These are phyloP conservation scores for Polietes domitor DNA, from an alignment of 2,888 invertebrate species.

Conservation along the genomic window DNA sequence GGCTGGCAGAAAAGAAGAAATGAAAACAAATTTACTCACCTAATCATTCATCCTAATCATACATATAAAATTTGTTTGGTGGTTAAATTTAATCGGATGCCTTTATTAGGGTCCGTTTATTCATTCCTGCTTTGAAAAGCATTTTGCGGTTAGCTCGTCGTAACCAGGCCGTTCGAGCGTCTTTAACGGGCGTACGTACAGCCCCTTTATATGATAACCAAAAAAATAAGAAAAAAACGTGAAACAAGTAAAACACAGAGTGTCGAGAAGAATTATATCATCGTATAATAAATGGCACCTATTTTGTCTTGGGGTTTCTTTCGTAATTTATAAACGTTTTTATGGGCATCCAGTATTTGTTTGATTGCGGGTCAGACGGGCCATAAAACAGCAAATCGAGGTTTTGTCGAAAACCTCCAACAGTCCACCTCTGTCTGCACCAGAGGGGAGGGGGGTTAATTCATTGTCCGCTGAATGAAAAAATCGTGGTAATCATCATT, in stretches of 20 bases:
- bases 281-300: conserved; percentile 51
- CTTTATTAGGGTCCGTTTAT: conserved; percentile 37
- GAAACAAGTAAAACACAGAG: conserved; percentile 16
- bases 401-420: neutral
- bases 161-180: neutral
- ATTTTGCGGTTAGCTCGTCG: conserved; percentile 4
- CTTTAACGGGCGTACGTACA: neutral
- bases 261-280: conserved; percentile 55
- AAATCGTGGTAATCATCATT: conserved; percentile 45
- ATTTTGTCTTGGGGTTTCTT: conserved; percentile 25
- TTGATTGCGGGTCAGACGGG: neutral
- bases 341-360: neutral
- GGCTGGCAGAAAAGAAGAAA: neutral
- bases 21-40: conserved; percentile 34
- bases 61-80: conserved; percentile 12
- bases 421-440: neutral
- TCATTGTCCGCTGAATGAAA: neutral
- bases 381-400: neutral
- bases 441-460: neutral
- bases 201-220: neutral
- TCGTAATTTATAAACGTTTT: conserved; percentile 9
- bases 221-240: neutral
- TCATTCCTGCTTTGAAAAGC: neutral
- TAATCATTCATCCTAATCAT: conserved; percentile 49
- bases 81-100: conserved; percentile 33